Evolutionary conservation across 2,113 vertebrate genomes (phyloP), one percentile per base, ranked within the genome.

Genomic region (Orycteropus afer): DNA sequence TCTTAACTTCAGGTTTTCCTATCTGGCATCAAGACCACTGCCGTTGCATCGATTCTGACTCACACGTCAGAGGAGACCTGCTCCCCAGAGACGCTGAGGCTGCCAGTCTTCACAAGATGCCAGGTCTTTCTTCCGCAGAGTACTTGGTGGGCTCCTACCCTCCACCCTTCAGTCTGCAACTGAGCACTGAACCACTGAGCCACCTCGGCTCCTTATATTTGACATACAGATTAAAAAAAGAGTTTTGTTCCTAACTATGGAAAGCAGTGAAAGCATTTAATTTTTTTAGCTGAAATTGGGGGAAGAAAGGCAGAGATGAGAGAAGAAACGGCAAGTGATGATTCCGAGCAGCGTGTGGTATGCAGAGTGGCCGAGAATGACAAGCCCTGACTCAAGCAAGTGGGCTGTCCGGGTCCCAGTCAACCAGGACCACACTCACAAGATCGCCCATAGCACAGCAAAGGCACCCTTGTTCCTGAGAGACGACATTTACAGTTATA

Each of bases 381-480:
- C 61, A 59, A 95, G 80, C 18, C 74, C 12, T 81, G 89, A 23
- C 51, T 80, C 94, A 2, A 90, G 93, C 69, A 94, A 91, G 18
- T 77, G 57, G 34, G 59, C 83, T 87, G 65, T 57, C 92, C 65
- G 37, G 80, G 94, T 40, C 95, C 85, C 17, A 27, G 77, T 92
- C 86, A 10, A 15, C 69, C 84, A 18, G 14, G 59, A 79, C 93
- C 94, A 90, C 37, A 84, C 86, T 37, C 61, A 84, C 88, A 89
- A 63, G 2, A 15, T 7, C 57, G 47, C 25, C 79, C 47, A 51
- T 69, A 20, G n/a, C 4, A 13, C 14, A 47, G 34, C 0, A 14
- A 40, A 51, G 34, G 11, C 29, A 57, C 18, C 89, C 13, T 77
- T 63, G 76, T 53, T 7, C 22, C 22, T 22, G 32, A 51, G 49